Base-by-base conservation (phyloP, 2,797 vertebrate genomes). In the Picus viridis region DNA sequence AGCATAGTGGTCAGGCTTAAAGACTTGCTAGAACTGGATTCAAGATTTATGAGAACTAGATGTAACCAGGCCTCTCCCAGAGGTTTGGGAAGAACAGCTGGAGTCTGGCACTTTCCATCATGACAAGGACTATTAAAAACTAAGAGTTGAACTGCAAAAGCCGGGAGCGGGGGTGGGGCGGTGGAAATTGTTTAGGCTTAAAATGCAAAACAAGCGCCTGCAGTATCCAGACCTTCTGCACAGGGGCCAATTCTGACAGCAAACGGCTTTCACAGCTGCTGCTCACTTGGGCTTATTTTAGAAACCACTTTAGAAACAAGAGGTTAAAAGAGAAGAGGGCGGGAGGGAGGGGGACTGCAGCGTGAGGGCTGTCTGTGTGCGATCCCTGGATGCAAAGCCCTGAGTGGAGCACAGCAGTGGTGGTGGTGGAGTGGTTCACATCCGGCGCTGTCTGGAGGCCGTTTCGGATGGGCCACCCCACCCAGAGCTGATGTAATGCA, bases 41-140 rank as follows among this genome's bases (percentile, higher is more conserved):
- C 96, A 93, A 95, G 97, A 97, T 97, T 98, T 98, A 98, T 83
- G 96, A 97, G 97, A 97, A 97, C 75, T 93, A 97, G 93, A 97
- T 96, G 97, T 97, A 97, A 97, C 97, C 96, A 97, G 96, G 97
- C 97, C 96, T 97, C 97, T 97, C 97, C 98, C 97, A 97, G 95
- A 97, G 94, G 96, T 97, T 97, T 97, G 95, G 93, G 97, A 96
- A 97, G 97, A 98, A 96, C 97, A 97, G 97, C 97, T 98, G 97
- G 97, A 97, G 97, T 97, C 97, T 96, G 97, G 97, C 97, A 97
- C 97, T 97, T 96, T 95, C 90, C 95, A 94, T 96, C 95, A 96
- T 94, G 96, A 97, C 97, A 98, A 97, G 96, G 91, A 96, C 96
- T 96, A 96, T 97, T 97, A 97, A 97, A 97, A 98, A 96, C 92